A percentile compares a stretch with the other conserved stretches of the same genome.
phyloP scores from a whole-genome alignment of 2,888 invertebrate species.

The Alviniconcha strummeri region DNA sequence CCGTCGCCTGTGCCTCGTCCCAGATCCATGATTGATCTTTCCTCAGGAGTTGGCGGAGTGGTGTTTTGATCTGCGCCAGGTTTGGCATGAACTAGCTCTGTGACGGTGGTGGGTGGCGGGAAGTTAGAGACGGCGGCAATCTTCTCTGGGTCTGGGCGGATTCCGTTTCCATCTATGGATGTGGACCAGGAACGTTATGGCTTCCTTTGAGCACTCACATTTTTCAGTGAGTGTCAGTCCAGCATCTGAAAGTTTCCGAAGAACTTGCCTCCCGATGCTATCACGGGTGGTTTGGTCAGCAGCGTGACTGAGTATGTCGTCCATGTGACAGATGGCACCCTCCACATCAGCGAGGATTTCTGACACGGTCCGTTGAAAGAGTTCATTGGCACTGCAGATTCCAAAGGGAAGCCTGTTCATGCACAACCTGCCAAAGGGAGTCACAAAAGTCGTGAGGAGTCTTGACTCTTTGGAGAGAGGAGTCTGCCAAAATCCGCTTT shows the following conservation, averaged over 20 bases:
- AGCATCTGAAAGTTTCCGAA: slow-evolving; percentile 32
- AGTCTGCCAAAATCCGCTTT: slow-evolving; percentile 46
- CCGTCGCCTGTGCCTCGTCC: not conserved
- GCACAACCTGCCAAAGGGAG: slow-evolving; percentile 1
- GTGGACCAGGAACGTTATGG: slow-evolving; percentile 27
- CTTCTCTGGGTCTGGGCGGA: slow-evolving; percentile 4
- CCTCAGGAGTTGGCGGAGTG: not conserved
- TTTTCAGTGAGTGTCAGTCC: slow-evolving; percentile 44
- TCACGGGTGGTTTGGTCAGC: slow-evolving; percentile 37
- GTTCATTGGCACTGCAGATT: slow-evolving; percentile 17
- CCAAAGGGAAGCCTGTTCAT: slow-evolving; percentile 8
- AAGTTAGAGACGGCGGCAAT: not conserved
- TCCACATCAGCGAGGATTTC: slow-evolving; percentile 34
- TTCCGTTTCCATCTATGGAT: not conserved
- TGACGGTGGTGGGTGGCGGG: not conserved
- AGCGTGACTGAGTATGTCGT: slow-evolving; percentile 20
- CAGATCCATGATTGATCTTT: not conserved
- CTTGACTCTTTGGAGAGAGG: slow-evolving; percentile 33
- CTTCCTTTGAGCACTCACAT: not conserved
- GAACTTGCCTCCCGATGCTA: slow-evolving; percentile 27
- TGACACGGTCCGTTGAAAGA: slow-evolving; percentile 39
- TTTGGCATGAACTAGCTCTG: slow-evolving; percentile 9
- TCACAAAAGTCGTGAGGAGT: slow-evolving; percentile 24
- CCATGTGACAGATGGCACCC: slow-evolving; percentile 44
- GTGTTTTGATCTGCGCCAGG: not conserved